Evolutionary conservation across 2,888 invertebrate species (phyloP).

Genomic region (Blastobasis lacticolella): DNA sequence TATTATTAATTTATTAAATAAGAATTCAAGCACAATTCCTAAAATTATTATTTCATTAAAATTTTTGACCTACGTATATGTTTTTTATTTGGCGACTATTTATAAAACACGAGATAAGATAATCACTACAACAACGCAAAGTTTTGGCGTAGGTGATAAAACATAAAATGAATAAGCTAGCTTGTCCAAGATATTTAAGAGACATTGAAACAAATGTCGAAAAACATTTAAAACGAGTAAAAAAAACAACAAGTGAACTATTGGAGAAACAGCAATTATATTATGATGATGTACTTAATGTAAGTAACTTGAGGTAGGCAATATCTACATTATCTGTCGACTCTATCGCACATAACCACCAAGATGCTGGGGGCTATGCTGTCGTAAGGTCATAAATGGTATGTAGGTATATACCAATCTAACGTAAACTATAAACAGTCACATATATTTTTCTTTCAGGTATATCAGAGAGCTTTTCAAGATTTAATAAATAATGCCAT

Average conservation of each 20-base stretch:
- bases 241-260: conserved; percentile 35
- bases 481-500: conserved; percentile 40
- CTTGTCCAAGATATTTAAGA: conserved; percentile 45
- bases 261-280: conserved; percentile 43
- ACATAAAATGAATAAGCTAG: conserved; percentile 9
- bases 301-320: not conserved
- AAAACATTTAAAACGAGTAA: conserved; percentile 34
- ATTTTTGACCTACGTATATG: not conserved
- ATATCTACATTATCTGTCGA: not conserved
- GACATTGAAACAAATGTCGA: conserved; percentile 36
- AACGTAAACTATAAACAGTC: no score
- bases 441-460: conserved; percentile 28
- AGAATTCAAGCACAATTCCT: not conserved
- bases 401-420: no score
- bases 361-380: no score
- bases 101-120: conserved; percentile 20
- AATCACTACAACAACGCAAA: conserved; percentile 33
- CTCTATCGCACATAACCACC: not conserved
- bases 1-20: not conserved
- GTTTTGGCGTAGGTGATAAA: not conserved
- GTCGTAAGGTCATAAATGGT: no score
- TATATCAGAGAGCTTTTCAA: conserved; percentile 51
- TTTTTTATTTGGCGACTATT: not conserved
- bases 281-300: conserved; percentile 40
- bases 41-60: not conserved